Percentiles rank a stretch among this genome's conserved stretches.
These are phyloP conservation scores for Chelon labrosus DNA, from an alignment of 2,797 vertebrate genomes.

Conservation along the genomic window DNA sequence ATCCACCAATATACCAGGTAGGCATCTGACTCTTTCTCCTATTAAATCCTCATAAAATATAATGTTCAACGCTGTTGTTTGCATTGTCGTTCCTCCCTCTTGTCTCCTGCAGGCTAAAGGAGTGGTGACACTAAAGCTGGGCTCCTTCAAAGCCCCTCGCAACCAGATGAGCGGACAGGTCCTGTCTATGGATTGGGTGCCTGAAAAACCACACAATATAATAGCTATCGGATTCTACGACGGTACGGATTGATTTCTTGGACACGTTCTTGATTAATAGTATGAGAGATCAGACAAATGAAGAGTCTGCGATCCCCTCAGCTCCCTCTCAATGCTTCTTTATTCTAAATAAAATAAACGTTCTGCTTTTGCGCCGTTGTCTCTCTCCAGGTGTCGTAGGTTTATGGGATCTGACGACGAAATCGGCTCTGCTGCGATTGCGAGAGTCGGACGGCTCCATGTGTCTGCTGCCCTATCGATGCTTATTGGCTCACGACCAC, in stretches of 20 bases:
- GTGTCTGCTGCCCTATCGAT: slow-evolving; percentile 89
- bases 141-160: slow-evolving; percentile 86
- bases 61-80: neutral
- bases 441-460: slow-evolving; percentile 80
- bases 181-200: slow-evolving; percentile 93
- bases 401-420: slow-evolving; percentile 91
- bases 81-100: neutral
- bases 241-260: slow-evolving; percentile 79
- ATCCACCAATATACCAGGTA: slow-evolving; percentile 64
- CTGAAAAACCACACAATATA: slow-evolving; percentile 90
- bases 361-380: neutral
- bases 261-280: slow-evolving; percentile 18
- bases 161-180: slow-evolving; percentile 87
- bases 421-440: slow-evolving; percentile 88
- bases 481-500: slow-evolving; percentile 91
- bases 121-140: slow-evolving; percentile 88
- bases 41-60: neutral
- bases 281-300: slow-evolving; percentile 22
- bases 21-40: neutral
- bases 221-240: slow-evolving; percentile 94
- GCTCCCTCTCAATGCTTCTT: neutral
- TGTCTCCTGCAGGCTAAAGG: slow-evolving; percentile 82
- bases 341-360: no score
- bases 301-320: neutral
- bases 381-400: slow-evolving; percentile 87